These are phyloP conservation scores for Zaprionus lineosus DNA, from an alignment of 2,888 invertebrate genomes.

Conservation along the genomic window DNA sequence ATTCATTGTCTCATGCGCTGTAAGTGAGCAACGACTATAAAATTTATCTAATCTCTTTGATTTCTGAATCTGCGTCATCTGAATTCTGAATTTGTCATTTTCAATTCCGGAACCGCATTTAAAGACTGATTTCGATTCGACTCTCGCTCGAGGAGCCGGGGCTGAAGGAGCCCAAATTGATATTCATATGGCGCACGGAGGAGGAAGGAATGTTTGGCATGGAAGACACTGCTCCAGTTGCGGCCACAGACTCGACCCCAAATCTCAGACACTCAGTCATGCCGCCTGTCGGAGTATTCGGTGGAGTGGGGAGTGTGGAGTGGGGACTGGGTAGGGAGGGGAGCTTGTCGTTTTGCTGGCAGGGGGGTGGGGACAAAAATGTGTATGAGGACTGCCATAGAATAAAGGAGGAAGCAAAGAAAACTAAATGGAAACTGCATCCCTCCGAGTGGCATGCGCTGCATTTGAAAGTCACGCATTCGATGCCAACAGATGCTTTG, in stretches of 20 bases:
- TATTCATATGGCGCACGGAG: conserved; percentile 51
- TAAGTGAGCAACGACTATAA: too few species aligned
- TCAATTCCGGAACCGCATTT: neutral
- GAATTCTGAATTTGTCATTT: neutral
- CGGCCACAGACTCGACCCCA: conserved; percentile 54
- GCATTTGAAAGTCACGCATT: conserved; percentile 51
- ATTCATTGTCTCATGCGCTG: too few species aligned
- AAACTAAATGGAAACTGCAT: conserved; percentile 20
- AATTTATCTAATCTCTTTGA: neutral
- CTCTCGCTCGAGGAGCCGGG: too few species aligned
- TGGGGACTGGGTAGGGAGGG: too few species aligned
- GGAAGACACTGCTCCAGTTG: conserved; percentile 12
- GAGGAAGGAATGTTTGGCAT: neutral
- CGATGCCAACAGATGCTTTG: conserved; percentile 17
- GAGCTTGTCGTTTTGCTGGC: too few species aligned
- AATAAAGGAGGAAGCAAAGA: neutral
- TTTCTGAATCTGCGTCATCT: neutral
- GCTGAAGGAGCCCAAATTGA: conserved; percentile 32
- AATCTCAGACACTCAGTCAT: conserved; percentile 51
- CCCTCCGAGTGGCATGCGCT: conserved; percentile 29
- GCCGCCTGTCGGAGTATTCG: conserved; percentile 28
- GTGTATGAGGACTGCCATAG: conserved; percentile 6
- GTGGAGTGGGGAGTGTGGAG: neutral
- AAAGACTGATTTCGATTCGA: neutral
- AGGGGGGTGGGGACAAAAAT: neutral